Evolutionary conservation across 2,797 vertebrate species (phyloP).

Genomic region (Mus minutoides): DNA sequence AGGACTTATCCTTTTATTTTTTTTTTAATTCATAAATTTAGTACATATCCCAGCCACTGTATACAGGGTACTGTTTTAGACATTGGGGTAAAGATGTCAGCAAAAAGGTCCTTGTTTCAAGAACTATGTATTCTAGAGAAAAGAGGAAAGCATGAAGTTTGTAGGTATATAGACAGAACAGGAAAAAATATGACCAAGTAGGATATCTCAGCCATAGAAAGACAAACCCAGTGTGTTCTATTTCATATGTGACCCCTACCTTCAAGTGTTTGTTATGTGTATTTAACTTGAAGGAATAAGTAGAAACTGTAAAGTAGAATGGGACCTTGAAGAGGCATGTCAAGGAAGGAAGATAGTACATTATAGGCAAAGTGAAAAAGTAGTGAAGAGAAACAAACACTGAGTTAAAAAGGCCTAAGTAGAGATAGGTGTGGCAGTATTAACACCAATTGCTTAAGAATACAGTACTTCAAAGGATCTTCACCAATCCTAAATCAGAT

Average conservation of each 20-base stretch:
- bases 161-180: neutral
- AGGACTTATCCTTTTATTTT: neutral
- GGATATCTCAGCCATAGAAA: neutral
- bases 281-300: neutral
- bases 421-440: neutral
- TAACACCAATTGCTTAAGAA: neutral
- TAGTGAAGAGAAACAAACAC: neutral
- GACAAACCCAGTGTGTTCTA: neutral
- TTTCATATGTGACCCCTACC: neutral
- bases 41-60: neutral
- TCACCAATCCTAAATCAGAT: too few species aligned
- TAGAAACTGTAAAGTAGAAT: neutral
- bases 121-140: neutral
- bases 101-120: neutral
- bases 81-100: neutral
- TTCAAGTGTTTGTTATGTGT: neutral
- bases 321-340: neutral
- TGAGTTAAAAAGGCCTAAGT: neutral
- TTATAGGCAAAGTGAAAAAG: neutral
- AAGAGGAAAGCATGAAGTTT: neutral
- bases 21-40: neutral
- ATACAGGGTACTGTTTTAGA: neutral
- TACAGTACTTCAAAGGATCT: too few species aligned
- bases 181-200: neutral
- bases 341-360: neutral